Percentiles rank a stretch among this genome's conserved stretches.
Conservation (phyloP, 2,888 invertebrate genomes). For the Pristionchus fissidentatus region DNA sequence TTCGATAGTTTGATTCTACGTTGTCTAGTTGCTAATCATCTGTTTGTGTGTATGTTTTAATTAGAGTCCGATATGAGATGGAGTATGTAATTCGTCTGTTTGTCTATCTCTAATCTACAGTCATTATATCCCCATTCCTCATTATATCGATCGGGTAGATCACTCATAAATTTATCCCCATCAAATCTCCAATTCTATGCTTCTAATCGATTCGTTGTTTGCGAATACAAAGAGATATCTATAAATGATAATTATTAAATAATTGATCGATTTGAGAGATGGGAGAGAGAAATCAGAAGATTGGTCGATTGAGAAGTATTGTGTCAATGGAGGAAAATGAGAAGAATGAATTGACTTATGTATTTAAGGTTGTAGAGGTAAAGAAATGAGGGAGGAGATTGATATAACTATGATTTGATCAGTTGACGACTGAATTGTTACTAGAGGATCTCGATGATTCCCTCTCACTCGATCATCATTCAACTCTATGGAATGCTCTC, state of each 20-base stretch:
- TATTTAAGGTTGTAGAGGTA: conserved; percentile 17
- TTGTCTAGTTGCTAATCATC: conserved; percentile 16
- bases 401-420: no score
- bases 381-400: background rate
- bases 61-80: conserved; percentile 6
- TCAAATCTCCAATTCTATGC: background rate
- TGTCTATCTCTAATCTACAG: background rate
- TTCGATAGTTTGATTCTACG: conserved; percentile 20
- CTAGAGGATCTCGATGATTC: conserved; percentile 13
- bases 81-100: background rate
- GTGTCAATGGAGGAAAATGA: background rate
- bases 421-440: conserved; percentile 4
- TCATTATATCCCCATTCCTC: conserved; percentile 31
- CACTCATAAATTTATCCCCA: conserved; percentile 29
- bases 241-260: background rate
- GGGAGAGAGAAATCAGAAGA: conserved; percentile 2
- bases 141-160: conserved; percentile 26
- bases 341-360: conserved; percentile 26
- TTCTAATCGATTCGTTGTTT: conserved; percentile 23
- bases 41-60: conserved; percentile 13
- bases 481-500: conserved; percentile 5
- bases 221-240: conserved; percentile 1
- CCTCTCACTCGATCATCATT: background rate
- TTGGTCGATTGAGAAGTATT: background rate
- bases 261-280: background rate